Evolutionary conservation across 2,113 vertebrate species (phyloP), one percentile per base, ranked within the genome.

Genomic region (Phrynosoma blainvillii): DNA sequence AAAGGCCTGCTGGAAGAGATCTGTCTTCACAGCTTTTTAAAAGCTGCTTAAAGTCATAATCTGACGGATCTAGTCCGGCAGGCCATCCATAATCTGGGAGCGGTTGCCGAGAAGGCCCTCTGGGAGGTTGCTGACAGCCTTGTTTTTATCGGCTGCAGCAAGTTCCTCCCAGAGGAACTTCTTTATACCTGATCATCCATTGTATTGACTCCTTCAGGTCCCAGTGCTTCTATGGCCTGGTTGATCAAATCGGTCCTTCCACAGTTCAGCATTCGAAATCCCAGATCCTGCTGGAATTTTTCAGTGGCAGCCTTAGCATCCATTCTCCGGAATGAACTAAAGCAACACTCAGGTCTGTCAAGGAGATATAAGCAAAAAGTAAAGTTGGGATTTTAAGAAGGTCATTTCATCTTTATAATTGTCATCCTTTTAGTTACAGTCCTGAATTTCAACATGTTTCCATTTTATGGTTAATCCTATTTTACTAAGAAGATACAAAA

Each of bases 211-310:
- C 99, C 99, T 0, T 99, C 98, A 0, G 97, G 96, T 25, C 99
- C 98, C 93, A 99, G 96, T 2, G 98, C 96, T 40, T 97, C 96
- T 0, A 99, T 99, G 11, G 99, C 99, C 93, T 99, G 98, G 91
- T 95, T 97, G 92, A 99, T 98, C 88, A 99, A 98, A 90, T 99
- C 99, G 0, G 99, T 99, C 93, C 99, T 97, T 21, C 99, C 99
- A 0, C 99, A 99, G 96, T 98, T 99, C 30, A 99, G 97, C 99
- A 99, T 99, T 78, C 99, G 97, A 85, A 99, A 99, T 20, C 98
- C 99, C 93, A 99, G 95, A 82, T 99, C 99, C 82, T 99, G 98
- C 92, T 98, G 98, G 96, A 99, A 99, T 94, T 98, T 98, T 79
- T 98, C 98, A 1, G 98, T 98, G 76, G 99, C 99, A 2, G 98